Evolutionary conservation across 2,888 invertebrate species (phyloP).

Genomic region (Cenopis cana): DNA sequence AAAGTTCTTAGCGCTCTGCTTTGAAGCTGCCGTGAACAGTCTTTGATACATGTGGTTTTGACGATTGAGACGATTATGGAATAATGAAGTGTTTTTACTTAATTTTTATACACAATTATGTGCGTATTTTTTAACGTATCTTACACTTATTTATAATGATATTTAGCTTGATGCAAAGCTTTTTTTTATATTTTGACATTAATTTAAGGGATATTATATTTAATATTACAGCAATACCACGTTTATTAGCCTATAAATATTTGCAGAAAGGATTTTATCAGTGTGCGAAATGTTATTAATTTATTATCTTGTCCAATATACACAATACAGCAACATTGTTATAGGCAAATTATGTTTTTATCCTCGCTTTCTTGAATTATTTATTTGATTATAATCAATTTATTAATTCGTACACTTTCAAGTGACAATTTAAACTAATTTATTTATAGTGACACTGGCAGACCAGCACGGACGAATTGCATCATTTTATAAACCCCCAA

Average conservation of each 20-base stretch:
- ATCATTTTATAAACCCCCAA: not conserved
- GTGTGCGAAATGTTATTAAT: not conserved
- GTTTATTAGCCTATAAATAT: constrained; percentile 11
- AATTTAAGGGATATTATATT: constrained; percentile 16
- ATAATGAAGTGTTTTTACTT: constrained; percentile 15
- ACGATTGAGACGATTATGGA: constrained; percentile 9
- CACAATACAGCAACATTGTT: not conserved
- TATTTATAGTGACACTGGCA: not conserved
- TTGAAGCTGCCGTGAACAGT: not conserved
- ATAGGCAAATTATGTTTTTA: not conserved
- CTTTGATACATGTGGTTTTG: constrained; percentile 7
- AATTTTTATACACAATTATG: constrained; percentile 14
- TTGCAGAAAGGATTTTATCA: not conserved
- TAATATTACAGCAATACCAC: constrained; percentile 7
- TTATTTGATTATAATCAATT: not conserved
- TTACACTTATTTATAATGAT: constrained; percentile 16
- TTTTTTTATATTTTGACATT: constrained; percentile 23
- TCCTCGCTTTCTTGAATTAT: not conserved
- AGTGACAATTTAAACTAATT: not conserved
- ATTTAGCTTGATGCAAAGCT: constrained; percentile 12
- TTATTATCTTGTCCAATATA: not conserved
- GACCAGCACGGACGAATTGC: not conserved
- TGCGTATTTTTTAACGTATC: constrained; percentile 11
- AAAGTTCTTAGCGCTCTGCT: constrained; percentile 6
- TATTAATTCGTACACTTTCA: not conserved